Base-by-base conservation (phyloP, 2,888 invertebrate species). In the Sabellastarte sp. region DNA sequence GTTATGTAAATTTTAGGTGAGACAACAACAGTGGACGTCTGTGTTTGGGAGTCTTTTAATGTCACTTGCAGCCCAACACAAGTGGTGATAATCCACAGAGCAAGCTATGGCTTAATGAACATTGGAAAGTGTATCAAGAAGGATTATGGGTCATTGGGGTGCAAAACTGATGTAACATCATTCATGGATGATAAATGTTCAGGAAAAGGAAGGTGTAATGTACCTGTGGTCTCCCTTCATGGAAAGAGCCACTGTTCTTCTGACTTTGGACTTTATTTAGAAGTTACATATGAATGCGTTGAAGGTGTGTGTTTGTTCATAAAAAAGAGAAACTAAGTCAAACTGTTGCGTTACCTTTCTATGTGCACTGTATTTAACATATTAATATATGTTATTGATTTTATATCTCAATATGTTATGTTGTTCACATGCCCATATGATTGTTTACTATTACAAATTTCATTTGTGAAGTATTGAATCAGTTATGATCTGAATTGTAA, bases 141-240 rank as follows among this genome's bases (percentile, higher is more conserved):
- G 41, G 57, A 50, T 50, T 65, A 65, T 50, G 65, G 65, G 41
- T 55, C 61, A 28, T 52, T 65, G 32, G 65, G 65, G 28, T 65
- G 65, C 55, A 57, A 52, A 24, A 65, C 61, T 26, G 65, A 65
- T 31, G 65, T 65, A 33, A 65, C 61, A 51, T 58, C 61, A 41
- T 31, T 51, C 28, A 32, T 65, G n/a, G 58, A 65, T 50, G 30
- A 32, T 26, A 29, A 51, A 41, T 65, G 65, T 52, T 59, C 63
- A 1, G 65, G 63, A 1, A 58, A 61, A 29, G 57, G 59, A 32
- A 30, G 28, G 15, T 70, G 70, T 59, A 31, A 56, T 28, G 53
- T 70, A 33, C 61, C 55, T 33, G 67, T 70, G 50, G 67, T 70
- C 50, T 60, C 65, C 10, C 63, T 70, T 31, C 70, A 70, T 55